Percentiles rank a stretch among this genome's conserved stretches.
Conservation (phyloP, 1,140 invertebrate species). For the Nebria ingens region DNA sequence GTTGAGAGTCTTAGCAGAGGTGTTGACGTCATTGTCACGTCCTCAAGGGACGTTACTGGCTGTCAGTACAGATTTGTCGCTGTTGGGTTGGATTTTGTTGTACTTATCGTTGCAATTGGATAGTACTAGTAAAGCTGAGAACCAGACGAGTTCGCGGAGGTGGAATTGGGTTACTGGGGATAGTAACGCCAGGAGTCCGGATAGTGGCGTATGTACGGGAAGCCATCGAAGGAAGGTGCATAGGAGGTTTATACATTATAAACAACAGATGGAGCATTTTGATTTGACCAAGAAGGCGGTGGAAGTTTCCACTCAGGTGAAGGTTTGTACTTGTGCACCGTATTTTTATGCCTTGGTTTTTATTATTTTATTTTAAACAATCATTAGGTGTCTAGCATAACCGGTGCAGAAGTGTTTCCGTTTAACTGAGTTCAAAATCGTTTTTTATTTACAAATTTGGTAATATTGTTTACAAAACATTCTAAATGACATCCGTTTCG, state of each 20-base stretch:
- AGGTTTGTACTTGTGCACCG: constrained; percentile 29
- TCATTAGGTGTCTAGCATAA: too few species aligned
- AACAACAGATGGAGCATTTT: constrained; percentile 60
- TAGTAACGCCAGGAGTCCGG: constrained; percentile 17
- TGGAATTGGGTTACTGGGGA: constrained; percentile 69
- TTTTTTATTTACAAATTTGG: too few species aligned
- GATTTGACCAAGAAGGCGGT: constrained; percentile 49
- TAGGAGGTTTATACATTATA: constrained; percentile 57
- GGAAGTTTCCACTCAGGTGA: constrained; percentile 43
- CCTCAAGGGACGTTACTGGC: constrained; percentile 36
- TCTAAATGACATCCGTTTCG: too few species aligned
- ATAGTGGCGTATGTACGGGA: constrained; percentile 21
- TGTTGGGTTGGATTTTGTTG: constrained; percentile 69
- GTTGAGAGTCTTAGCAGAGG: constrained; percentile 44
- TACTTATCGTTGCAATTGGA: constrained; percentile 69
- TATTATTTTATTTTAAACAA: not conserved
- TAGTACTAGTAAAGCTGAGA: constrained; percentile 33
- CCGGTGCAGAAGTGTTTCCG: too few species aligned
- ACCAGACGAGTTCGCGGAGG: constrained; percentile 40
- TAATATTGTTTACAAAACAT: too few species aligned
- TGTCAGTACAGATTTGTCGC: constrained; percentile 45
- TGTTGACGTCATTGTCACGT: constrained; percentile 42
- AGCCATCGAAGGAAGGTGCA: constrained; percentile 53
- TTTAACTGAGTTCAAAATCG: not conserved
- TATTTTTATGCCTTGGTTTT: too few species aligned